Conservation (phyloP, 2,113 vertebrate genomes). For the Ptyas mucosa region DNA sequence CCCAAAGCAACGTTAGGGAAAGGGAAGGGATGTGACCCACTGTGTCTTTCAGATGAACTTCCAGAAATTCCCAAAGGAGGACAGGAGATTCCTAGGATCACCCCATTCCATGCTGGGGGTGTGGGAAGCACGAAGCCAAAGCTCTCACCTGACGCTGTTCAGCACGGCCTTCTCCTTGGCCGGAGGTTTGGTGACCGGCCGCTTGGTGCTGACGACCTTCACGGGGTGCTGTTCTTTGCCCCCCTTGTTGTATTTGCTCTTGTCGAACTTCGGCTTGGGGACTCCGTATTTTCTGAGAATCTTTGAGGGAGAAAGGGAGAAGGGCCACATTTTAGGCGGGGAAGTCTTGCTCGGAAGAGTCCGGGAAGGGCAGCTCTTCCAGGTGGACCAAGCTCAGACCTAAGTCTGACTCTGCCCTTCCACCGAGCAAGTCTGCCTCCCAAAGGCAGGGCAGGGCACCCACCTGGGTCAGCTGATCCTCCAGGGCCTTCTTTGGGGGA, state of each 20-base stretch:
- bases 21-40: neutral
- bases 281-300: slow-evolving; percentile 93
- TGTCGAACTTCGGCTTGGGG: slow-evolving; percentile 86
- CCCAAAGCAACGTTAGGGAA: neutral
- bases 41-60: neutral
- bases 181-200: slow-evolving; percentile 87
- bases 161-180: slow-evolving; percentile 91
- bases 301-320: slow-evolving; percentile 59
- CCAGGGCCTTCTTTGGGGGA: slow-evolving; percentile 91
- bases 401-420: neutral
- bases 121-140: neutral
- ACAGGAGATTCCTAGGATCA: neutral
- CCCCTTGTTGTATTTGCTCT: slow-evolving; percentile 91
- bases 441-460: neutral
- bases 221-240: slow-evolving; percentile 95
- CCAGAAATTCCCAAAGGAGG: neutral
- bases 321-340: neutral
- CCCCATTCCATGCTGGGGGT: neutral
- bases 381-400: too few species aligned
- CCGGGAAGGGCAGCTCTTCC: too few species aligned
- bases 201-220: slow-evolving; percentile 96
- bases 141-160: slow-evolving; percentile 86
- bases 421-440: rapidly evolving
- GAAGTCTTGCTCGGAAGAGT: neutral
- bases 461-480: slow-evolving; percentile 97